phyloP scores from a whole-genome alignment of 2,113 vertebrate genomes.

The Elgaria multicarinata region DNA sequence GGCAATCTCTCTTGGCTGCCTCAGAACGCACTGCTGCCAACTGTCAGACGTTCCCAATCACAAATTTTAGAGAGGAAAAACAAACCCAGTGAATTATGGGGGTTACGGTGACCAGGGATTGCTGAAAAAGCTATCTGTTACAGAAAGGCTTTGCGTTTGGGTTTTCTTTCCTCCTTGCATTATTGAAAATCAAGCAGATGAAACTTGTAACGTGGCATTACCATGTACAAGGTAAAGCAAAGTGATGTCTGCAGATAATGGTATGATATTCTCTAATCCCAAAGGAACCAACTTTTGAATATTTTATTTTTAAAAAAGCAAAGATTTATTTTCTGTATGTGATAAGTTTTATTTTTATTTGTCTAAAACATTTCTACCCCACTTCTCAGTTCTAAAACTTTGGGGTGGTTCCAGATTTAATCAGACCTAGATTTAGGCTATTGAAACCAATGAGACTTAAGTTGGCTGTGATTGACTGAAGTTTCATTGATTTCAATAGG shows the following conservation, averaged over 20 bases:
- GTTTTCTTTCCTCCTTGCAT: background rate
- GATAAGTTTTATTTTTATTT: background rate
- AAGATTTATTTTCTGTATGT: no score
- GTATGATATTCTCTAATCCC: background rate
- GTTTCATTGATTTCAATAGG: background rate
- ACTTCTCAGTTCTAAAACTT: background rate
- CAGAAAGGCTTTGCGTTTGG: conserved; percentile 30
- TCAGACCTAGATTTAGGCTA: no score
- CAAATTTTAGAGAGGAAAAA: conserved; percentile 66
- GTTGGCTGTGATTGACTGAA: background rate
- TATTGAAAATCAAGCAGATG: conserved; percentile 44
- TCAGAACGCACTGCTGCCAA: conserved; percentile 58
- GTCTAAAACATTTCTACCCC: background rate
- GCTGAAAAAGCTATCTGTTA: conserved; percentile 32
- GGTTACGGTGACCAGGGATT: conserved; percentile 72
- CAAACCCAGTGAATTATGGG: conserved; percentile 67
- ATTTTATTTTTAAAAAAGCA: background rate
- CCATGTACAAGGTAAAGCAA: conserved; percentile 15
- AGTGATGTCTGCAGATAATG: conserved; percentile 37
- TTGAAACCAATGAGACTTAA: no score
- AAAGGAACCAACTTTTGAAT: background rate
- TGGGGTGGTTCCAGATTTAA: background rate
- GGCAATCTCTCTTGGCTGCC: conserved; percentile 64
- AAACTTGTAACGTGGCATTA: conserved; percentile 13
- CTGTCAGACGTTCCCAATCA: conserved; percentile 50